A percentile compares a stretch with the other conserved stretches of the same genome.
These are phyloP conservation scores for Drosophila anomalata DNA, from an alignment of 2,888 invertebrate genomes.

Conservation along the genomic window DNA sequence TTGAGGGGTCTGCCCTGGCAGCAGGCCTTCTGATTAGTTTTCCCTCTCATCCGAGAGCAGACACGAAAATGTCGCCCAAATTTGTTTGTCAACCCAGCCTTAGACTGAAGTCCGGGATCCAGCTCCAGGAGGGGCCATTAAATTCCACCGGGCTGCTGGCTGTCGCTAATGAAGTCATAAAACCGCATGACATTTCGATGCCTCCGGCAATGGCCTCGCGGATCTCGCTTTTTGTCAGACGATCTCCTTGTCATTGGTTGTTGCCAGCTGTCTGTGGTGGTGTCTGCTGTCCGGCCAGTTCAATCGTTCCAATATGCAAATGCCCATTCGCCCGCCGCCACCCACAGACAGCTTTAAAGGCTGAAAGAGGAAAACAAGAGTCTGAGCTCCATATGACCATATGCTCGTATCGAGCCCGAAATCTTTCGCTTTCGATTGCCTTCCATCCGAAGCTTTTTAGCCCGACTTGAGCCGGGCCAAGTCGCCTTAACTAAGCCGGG, in stretches of 20 bases:
- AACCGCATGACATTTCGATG: conserved; percentile 81
- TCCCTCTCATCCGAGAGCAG: conserved; percentile 54
- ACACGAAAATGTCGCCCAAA: conserved; percentile 67
- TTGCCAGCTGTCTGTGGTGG: conserved; percentile 5
- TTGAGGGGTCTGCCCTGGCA: conserved; percentile 20
- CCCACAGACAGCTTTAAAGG: conserved; percentile 63
- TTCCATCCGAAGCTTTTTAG: not conserved
- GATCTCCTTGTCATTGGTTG: conserved; percentile 48
- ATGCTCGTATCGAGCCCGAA: conserved; percentile 62
- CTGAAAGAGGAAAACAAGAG: conserved; percentile 28
- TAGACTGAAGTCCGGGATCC: not conserved
- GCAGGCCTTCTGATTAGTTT: conserved; percentile 64
- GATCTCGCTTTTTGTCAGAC: conserved; percentile 70
- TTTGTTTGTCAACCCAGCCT: conserved; percentile 58
- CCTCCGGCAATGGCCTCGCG: conserved; percentile 50
- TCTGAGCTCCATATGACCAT: conserved; percentile 58
- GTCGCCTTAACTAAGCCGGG: conserved; percentile 29
- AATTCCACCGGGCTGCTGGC: conserved; percentile 54
- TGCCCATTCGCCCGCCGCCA: conserved; percentile 67
- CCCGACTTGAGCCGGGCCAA: not conserved
- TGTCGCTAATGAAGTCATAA: conserved; percentile 83
- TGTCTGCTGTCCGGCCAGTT: conserved; percentile 53
- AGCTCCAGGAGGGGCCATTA: conserved; percentile 51
- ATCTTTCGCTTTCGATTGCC: conserved; percentile 74
- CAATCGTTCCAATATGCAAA: conserved; percentile 78